phyloP scores from a whole-genome alignment of 2,113 vertebrate species.

The Zapornia atra region DNA sequence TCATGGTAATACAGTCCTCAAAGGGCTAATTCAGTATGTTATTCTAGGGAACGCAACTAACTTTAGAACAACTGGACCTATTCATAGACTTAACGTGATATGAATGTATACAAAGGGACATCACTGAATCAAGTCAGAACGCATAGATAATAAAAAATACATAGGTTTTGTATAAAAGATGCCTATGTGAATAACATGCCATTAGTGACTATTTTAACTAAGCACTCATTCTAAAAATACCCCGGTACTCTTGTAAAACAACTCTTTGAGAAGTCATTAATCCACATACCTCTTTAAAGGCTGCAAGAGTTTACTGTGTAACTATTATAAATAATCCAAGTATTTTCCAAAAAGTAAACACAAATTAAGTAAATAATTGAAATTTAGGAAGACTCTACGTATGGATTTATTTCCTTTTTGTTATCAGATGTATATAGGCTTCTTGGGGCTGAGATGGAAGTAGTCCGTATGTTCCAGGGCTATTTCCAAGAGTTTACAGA shows the following conservation, averaged over 20 bases:
- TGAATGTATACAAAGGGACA: background rate
- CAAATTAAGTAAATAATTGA: conserved; percentile 9
- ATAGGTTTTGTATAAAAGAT: background rate
- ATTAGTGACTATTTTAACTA: conserved; percentile 21
- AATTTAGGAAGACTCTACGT: background rate
- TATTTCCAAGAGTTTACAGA: background rate
- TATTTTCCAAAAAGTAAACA: background rate
- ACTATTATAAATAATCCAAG: background rate
- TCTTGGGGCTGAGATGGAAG: background rate
- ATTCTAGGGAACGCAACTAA: background rate
- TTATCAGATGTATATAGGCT: background rate
- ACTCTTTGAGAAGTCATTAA: conserved; percentile 22
- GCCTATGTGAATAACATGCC: background rate
- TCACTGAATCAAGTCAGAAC: background rate
- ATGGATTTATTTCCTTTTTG: background rate
- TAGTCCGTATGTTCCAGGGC: background rate
- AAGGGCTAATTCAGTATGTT: background rate
- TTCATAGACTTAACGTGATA: background rate
- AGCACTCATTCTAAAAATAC: conserved; percentile 20
- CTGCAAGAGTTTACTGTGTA: background rate
- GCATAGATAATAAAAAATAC: background rate
- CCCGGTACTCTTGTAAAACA: background rate
- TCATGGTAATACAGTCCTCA: background rate
- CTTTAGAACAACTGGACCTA: background rate
- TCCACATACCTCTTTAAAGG: background rate